Evolutionary conservation across 2,888 invertebrate genomes (phyloP).

Genomic region (Rhagium mordax): DNA sequence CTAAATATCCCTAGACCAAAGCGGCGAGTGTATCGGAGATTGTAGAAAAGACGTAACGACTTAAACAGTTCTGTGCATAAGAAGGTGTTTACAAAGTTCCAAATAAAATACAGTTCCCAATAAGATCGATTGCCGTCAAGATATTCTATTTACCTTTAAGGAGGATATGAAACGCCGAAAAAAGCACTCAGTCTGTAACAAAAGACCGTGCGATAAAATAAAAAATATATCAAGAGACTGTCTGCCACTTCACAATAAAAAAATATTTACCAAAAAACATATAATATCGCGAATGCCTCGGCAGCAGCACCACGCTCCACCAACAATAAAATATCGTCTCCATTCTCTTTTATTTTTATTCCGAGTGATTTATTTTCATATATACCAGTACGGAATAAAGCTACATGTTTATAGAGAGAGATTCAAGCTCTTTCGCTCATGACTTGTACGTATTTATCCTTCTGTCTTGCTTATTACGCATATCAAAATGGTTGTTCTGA

Average conservation of each 20-base stretch:
- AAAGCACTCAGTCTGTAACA: constrained; percentile 7
- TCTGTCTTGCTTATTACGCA: background rate
- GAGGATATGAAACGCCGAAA: constrained; percentile 8
- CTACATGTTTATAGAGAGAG: background rate
- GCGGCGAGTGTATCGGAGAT: too few relatives aligned
- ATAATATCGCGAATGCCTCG: constrained; percentile 12
- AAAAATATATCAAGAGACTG: constrained; percentile 12
- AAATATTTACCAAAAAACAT: constrained; percentile 27
- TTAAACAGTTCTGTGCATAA: background rate
- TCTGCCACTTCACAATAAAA: constrained; percentile 19
- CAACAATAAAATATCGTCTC: constrained; percentile 23
- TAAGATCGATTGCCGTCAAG: background rate
- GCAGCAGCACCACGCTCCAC: constrained; percentile 10
- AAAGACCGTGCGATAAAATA: constrained; percentile 18
- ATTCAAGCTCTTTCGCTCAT: background rate
- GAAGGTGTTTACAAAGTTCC: constrained; percentile 17
- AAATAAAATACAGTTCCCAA: constrained; percentile 10
- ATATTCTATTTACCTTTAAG: constrained; percentile 1
- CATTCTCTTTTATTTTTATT: constrained; percentile 8
- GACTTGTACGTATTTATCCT: background rate
- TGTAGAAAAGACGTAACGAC: constrained; percentile 1
- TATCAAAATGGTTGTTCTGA: too few relatives aligned
- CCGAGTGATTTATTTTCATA: constrained; percentile 15
- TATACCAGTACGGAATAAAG: background rate
- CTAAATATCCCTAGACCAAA: too few relatives aligned